Base-by-base conservation (phyloP, 2,888 invertebrate genomes). In the Mellilla xanthometata region DNA sequence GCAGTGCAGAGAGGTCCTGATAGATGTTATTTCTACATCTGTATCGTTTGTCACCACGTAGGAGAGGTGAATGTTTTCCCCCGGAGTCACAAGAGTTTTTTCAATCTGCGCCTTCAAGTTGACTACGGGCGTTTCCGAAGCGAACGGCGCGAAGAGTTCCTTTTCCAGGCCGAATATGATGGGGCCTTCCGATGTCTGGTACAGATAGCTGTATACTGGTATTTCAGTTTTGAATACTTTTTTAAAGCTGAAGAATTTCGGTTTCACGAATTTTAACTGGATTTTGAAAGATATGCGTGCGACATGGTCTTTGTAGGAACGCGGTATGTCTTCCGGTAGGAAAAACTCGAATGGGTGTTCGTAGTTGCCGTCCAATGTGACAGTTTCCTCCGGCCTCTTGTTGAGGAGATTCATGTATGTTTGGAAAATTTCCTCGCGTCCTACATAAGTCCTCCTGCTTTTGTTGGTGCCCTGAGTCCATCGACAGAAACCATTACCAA, bases 161-260 rank as follows among this genome's bases (percentile, higher is more conserved):
- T 59, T 59, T 6, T 56, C 36, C 0, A 53, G 13, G 0, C 52
- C 52, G 8, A 59, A 56, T 7, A 49, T 33, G 2, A 54, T 24
- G 7, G 58, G 52, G 0, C 42, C 52, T 13, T 50, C 45, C 1
- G 22, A 6, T 5, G 24, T 9, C 12, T 32, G 30, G 3, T 10
- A 35, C n/a, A 59, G 40, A n/a, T 42, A 42, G 7, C 47, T 47
- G 29, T 51, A 52, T 0, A 59, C 56, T 0, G 49, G 46, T 47
- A 59, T 40, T 26, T 59, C 54, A 0, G 49, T 38, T 2, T 10
- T 28, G 19, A 54, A 54, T 4, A 39, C 36, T 10, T 31, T 49
- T 8, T 35, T 49, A n/a, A 43, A 23, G 10, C 49, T 55, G 19
- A 59, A 54, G 1, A 56, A 29, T 5, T 35, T 30, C 0, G 48